Base-by-base conservation (phyloP, 30 jellyfish, hydroid and myxozoan species). In the Catostylus mosaicus region DNA sequence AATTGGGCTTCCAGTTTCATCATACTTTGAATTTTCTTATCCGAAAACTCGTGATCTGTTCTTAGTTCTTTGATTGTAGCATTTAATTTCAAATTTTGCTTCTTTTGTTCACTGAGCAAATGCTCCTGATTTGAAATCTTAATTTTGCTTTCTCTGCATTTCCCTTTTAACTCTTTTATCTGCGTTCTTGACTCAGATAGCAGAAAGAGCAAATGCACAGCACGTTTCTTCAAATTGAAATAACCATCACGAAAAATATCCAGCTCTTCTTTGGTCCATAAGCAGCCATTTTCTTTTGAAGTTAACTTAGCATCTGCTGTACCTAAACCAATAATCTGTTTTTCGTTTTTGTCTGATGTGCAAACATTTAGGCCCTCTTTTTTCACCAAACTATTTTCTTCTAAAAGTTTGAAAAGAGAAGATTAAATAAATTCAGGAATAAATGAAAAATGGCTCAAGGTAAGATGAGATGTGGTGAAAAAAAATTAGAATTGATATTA, bases 201-300 rank as follows among this genome's bases (percentile, higher is more conserved):
- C 61, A 82, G n/a, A 56, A 69, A 32, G n/a, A 82, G 69, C 47
- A 82, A 50, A 26, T 70, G 69, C 37, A 70, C 83, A 2, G 92
- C 70, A 1, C 75, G 61, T 35, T 60, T 82, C 73, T 82, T 82
- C 32, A 82, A 69, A 27, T 68, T 60, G 78, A 56, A 70, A 45
- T 45, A 82, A 5, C 92, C 86, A 37, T 56, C 61, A 20, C 92
- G 73, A 56, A 82, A 82, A 19, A 69, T 33, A 16, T 82, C 86
- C 33, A 82, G 86, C 26, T 82, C 92, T 31, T 69, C 92, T 69
- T 82, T 82, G 0, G 86, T 82, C 92, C 92, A 82, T 16, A 82
- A 9, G 37, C 84, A 51, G n/a, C 22, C 37, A 10, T 26, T 19
- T 6, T 30, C 75, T 52, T 52, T 18, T 37, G 27, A 19, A 18